Evolutionary conservation across 23 tunicate species (phyloP).

Genomic region (Diplosoma virens): DNA sequence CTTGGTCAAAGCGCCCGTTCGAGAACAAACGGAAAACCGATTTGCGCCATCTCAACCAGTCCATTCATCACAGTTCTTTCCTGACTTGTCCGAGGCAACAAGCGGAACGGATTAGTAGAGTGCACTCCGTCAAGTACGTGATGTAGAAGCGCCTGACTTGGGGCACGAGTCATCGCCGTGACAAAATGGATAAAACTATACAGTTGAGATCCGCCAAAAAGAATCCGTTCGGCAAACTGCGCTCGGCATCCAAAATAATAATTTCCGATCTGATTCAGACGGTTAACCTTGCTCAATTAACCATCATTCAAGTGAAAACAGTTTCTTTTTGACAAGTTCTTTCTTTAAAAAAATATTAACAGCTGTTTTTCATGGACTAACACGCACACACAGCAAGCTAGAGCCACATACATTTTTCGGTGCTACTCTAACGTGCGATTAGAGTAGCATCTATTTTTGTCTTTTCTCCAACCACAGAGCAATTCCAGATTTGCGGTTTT

Average conservation of each 20-base stretch:
- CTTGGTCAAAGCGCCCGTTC: no score
- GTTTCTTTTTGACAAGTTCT: background rate
- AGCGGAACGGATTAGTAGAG: slow-evolving; percentile 4
- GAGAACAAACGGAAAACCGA: background rate
- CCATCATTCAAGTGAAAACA: background rate
- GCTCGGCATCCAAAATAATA: no score
- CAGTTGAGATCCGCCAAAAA: background rate
- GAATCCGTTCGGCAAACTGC: no score
- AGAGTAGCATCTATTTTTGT: no score
- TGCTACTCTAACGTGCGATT: no score
- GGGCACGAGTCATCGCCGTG: background rate
- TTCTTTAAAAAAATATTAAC: no score
- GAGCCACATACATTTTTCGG: no score
- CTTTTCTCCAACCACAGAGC: no score
- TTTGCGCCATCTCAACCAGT: background rate
- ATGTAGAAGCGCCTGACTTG: background rate
- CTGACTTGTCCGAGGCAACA: background rate
- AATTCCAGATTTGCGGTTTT: no score
- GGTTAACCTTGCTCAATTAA: background rate
- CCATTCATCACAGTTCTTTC: background rate
- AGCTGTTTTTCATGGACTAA: no score
- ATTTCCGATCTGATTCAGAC: slow-evolving; percentile 4
- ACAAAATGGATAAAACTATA: background rate
- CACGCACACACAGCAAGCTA: no score
- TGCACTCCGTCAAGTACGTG: background rate